A percentile compares a stretch with the other conserved stretches of the same genome.
These are phyloP conservation scores for Drosophila lacertosa DNA, from an alignment of 1,140 invertebrate genomes.

Conservation along the genomic window DNA sequence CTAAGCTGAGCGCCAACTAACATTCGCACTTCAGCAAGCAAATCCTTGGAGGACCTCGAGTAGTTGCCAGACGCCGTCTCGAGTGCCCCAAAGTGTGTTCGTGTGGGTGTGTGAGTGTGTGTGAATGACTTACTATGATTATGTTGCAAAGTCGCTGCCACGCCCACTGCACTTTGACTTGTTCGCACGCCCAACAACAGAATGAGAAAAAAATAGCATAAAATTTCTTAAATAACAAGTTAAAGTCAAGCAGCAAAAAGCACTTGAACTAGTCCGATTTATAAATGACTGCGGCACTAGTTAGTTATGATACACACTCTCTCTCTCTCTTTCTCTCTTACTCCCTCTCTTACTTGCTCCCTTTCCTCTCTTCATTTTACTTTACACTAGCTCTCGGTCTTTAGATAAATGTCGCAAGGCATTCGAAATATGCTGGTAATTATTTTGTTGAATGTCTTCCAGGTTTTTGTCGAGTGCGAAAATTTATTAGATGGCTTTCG, in stretches of 20 bases:
- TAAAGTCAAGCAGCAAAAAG: slow-evolving; percentile 38
- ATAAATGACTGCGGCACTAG: slow-evolving; percentile 58
- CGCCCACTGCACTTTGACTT: slow-evolving; percentile 26
- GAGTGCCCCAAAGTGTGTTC: slow-evolving; percentile 27
- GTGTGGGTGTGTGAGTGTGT: slow-evolving; percentile 5
- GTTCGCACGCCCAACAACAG: slow-evolving; percentile 7
- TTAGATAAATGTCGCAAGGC: slow-evolving; percentile 65
- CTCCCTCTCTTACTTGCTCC: neutral
- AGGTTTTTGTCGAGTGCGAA: slow-evolving; percentile 63
- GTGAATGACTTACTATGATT: slow-evolving; percentile 30
- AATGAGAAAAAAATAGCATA: slow-evolving; percentile 49
- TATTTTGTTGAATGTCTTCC: slow-evolving; percentile 76
- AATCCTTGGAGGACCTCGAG: slow-evolving; percentile 30
- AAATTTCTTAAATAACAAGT: slow-evolving; percentile 57
- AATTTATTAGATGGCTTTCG: slow-evolving; percentile 65
- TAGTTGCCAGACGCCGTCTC: slow-evolving; percentile 47
- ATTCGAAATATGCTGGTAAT: slow-evolving; percentile 80
- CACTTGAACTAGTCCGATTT: slow-evolving; percentile 26
- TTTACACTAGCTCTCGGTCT: slow-evolving; percentile 5
- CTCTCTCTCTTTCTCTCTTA: neutral
- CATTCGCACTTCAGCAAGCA: slow-evolving; percentile 65
- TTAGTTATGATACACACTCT: slow-evolving; percentile 66
- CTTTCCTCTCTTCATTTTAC: neutral
- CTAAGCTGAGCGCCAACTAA: slow-evolving; percentile 56
- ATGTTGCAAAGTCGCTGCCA: slow-evolving; percentile 27